Percentiles rank a stretch among this genome's conserved stretches.
Conservation (phyloP, 2,888 invertebrate genomes). For the Mactromeris polynyma region DNA sequence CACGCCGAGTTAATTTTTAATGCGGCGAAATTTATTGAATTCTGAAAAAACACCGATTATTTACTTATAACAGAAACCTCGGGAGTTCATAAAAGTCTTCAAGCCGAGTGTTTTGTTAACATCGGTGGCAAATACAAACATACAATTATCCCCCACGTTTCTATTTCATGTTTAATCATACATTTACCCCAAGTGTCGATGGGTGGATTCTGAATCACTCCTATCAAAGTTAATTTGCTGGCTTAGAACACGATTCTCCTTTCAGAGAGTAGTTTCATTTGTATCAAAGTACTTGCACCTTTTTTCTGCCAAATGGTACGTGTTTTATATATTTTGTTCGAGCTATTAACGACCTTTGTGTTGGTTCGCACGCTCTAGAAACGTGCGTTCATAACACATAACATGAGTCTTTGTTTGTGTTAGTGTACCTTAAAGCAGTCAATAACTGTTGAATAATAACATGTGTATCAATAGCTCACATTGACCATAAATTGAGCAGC, state of each 20-base stretch:
- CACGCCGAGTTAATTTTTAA: not conserved
- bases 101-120: not conserved
- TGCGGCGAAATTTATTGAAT: not conserved
- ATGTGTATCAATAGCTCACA: not conserved
- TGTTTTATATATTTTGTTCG: not conserved
- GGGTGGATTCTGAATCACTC: slow-evolving; percentile 19
- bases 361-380: not conserved
- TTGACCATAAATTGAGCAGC: slow-evolving; percentile 24
- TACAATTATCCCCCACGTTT: slow-evolving; percentile 32
- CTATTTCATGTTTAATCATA: slow-evolving; percentile 24
- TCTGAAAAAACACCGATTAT: not conserved
- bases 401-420: not conserved
- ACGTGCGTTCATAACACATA: not conserved
- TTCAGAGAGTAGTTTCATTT: not conserved
- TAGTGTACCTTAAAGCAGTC: not conserved
- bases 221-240: slow-evolving; percentile 23
- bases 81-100: not conserved
- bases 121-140: not conserved
- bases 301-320: not conserved
- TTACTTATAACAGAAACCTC: not conserved
- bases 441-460: not conserved
- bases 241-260: not conserved
- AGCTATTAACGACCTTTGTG: not conserved
- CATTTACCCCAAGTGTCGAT: slow-evolving; percentile 32
- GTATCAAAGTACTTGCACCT: not conserved